Evolutionary conservation across 2,888 invertebrate species (phyloP), one percentile per base, ranked within the genome.

Genomic region (Drepanosiphum platanoidis): DNA sequence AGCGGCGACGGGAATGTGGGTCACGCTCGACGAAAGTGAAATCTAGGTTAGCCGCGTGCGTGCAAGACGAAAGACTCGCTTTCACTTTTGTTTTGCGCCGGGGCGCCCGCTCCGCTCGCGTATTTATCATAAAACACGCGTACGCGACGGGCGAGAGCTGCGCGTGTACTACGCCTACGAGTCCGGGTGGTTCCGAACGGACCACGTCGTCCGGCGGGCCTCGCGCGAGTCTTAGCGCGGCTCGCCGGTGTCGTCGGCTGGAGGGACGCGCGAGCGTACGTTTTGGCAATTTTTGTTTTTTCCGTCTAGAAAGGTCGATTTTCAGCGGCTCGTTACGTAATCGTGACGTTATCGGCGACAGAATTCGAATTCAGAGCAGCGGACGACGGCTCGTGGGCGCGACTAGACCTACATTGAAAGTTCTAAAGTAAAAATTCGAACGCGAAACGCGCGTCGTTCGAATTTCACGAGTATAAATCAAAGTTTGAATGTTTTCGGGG

Each of bases 31-130:
- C 30, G 84, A 84, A 84, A 84, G 84, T 84, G 84, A 84, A 84
- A 84, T 84, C 84, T 84, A 77, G 84, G 84, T 84, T 84, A 84
- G 66, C 77, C 66, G 84, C 75, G 84, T 77, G 84, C 77, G 84
- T 77, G 68, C 66, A 84, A 84, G 84, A 84, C 84, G 75, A 84
- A 84, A 84, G 66, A 77, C 75, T 68, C 68, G 30, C 84, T 84
- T 84, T 84, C 84, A 84, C 84, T 84, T 84, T 77, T 66, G 52
- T 84, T 77, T 58, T 58, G 84, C 84, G 84, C 84, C 66, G 58
- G 77, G 84, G 66, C 66, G 66, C 52, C 74, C 32, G 22, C 70
- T 58, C 70, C 46, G 52, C 58, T 15, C 52, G 18, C 4, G 42
- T 13, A 13, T 13, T 3, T 52, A 52, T 52, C 5, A 52, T 52